These are phyloP conservation scores for Aviceda leuphotes DNA, from an alignment of 2,797 vertebrate species.

Conservation along the genomic window DNA sequence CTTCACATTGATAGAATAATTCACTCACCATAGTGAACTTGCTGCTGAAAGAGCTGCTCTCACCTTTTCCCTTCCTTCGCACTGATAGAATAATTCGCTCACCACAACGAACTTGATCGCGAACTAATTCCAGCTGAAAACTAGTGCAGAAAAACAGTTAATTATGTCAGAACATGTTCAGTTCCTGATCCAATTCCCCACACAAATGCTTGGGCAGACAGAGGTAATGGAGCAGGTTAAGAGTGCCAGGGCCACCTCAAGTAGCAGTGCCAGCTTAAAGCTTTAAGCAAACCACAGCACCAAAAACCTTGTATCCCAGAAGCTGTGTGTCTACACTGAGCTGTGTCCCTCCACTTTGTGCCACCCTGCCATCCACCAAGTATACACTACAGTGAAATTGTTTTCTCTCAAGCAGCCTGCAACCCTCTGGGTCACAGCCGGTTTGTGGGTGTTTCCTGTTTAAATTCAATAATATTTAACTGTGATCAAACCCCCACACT, in stretches of 20 bases:
- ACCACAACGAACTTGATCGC: rapidly evolving
- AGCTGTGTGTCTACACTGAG: background rate
- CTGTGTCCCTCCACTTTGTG: rapidly evolving
- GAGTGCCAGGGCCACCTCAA: background rate
- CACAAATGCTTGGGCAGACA: rapidly evolving
- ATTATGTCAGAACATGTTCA: background rate
- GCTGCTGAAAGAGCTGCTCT: background rate
- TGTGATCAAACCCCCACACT: background rate
- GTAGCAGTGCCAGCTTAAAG: background rate
- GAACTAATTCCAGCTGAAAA: background rate
- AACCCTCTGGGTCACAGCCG: background rate
- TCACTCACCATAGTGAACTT: background rate
- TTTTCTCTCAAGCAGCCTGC: background rate
- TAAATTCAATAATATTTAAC: background rate
- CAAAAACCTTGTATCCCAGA: background rate
- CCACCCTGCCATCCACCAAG: background rate
- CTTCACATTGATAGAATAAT: background rate
- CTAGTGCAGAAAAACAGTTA: background rate
- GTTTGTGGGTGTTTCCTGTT: background rate
- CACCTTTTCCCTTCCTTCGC: background rate
- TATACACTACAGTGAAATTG: rapidly evolving
- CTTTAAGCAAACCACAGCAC: background rate
- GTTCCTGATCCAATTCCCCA: background rate
- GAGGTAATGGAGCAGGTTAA: background rate
- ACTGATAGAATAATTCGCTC: background rate